phyloP scores from a whole-genome alignment of 2,888 invertebrate species.

The Idaea aversata region DNA sequence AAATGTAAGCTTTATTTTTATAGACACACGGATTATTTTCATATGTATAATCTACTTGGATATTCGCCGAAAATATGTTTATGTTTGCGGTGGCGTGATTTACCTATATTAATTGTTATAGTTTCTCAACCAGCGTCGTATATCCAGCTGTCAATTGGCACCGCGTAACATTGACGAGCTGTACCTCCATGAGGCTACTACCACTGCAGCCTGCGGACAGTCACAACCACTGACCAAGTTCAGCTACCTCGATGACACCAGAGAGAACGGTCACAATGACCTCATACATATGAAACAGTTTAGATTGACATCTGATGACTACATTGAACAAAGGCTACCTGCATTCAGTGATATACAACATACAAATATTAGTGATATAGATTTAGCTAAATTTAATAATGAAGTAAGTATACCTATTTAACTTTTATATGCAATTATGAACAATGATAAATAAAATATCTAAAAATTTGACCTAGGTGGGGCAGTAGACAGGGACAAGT shows the following conservation, averaged over 20 bases:
- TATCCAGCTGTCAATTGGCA: conserved; percentile 64
- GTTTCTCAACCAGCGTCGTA: conserved; percentile 62
- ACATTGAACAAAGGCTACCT: conserved; percentile 55
- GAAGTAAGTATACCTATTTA: conserved; percentile 44
- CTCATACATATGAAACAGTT: conserved; percentile 49
- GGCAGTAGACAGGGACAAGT: too few species aligned
- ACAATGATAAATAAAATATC: too few species aligned
- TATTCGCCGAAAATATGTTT: conserved; percentile 7
- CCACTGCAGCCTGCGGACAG: conserved; percentile 19
- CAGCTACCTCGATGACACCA: conserved; percentile 30
- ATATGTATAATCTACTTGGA: conserved; percentile 15
- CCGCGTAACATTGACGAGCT: conserved; percentile 53
- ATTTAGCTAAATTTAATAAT: conserved; percentile 57
- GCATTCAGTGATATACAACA: conserved; percentile 44
- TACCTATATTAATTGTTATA: conserved; percentile 30
- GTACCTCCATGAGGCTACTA: conserved; percentile 45
- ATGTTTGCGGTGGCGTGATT: conserved; percentile 22
- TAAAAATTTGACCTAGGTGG: too few species aligned
- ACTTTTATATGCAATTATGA: too few species aligned
- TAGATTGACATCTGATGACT: conserved; percentile 63
- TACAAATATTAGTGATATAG: conserved; percentile 56
- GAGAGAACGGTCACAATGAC: conserved; percentile 37
- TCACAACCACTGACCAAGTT: conserved; percentile 22
- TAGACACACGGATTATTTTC: conserved; percentile 14
- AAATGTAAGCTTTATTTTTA: conserved; percentile 16